A percentile compares a stretch with the other conserved stretches of the same genome.
Conservation (phyloP, 2,113 vertebrate species). For the Lepidiolamprologus cunningtoni region DNA sequence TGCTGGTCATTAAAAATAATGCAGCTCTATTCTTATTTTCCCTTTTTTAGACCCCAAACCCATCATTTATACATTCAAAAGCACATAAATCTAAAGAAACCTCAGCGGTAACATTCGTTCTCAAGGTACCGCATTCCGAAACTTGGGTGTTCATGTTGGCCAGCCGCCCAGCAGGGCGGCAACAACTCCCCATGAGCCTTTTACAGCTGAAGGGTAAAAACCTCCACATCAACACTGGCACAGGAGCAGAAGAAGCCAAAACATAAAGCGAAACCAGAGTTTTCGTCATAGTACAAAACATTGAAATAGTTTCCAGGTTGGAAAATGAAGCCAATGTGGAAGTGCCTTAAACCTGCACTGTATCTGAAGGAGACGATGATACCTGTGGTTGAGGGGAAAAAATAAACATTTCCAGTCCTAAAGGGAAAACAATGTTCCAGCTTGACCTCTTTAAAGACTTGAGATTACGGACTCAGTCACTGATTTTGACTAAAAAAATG, state of each 20-base stretch:
- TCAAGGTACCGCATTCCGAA: not conserved
- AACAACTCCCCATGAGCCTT: not conserved
- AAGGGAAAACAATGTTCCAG: not conserved
- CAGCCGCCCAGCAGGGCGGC: not conserved
- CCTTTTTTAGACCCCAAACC: not conserved
- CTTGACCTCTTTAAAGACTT: not conserved
- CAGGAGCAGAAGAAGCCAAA: not conserved
- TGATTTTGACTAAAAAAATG: not conserved
- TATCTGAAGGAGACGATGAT: not conserved
- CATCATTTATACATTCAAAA: not conserved
- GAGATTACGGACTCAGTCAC: not conserved
- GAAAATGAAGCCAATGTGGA: not conserved
- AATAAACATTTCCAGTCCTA: not conserved
- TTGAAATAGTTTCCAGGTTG: not conserved
- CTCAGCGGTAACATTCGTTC: not conserved
- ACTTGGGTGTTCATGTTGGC: not conserved
- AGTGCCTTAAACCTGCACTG: not conserved
- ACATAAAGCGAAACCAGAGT: not conserved
- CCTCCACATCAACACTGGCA: not conserved
- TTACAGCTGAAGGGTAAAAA: not conserved
- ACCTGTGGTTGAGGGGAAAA: not conserved
- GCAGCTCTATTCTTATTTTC: not conserved
- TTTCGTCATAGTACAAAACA: not conserved
- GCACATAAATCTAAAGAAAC: not conserved
- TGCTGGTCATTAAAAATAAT: not conserved